Conservation (phyloP, 2,888 invertebrate species). For the Alsophila aescularia region DNA sequence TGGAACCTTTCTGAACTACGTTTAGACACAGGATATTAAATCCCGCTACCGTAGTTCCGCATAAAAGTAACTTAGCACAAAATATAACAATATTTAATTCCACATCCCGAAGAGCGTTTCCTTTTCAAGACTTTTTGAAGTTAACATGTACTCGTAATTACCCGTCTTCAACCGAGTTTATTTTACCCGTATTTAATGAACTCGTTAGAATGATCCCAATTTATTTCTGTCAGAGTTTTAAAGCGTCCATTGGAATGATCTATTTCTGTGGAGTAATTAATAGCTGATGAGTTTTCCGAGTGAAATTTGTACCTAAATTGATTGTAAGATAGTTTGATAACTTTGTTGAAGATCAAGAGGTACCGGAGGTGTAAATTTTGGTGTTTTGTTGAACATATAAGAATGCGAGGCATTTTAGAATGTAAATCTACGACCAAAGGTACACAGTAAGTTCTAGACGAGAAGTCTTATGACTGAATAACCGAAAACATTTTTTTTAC, state of each 20-base stretch:
- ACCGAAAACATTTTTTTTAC: too few relatives aligned
- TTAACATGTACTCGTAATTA: conserved; percentile 16
- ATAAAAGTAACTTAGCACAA: not conserved
- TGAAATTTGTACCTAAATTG: not conserved
- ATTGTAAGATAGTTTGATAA: not conserved
- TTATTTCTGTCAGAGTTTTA: conserved; percentile 16
- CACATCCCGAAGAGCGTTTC: conserved; percentile 1
- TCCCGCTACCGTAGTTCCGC: not conserved
- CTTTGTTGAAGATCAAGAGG: too few relatives aligned
- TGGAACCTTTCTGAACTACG: not conserved
- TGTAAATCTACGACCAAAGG: too few relatives aligned
- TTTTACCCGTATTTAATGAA: conserved; percentile 17
- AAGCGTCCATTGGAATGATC: conserved; percentile 5
- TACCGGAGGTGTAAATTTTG: too few relatives aligned
- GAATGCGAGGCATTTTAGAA: too few relatives aligned
- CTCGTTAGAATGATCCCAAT: conserved; percentile 25
- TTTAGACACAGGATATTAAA: not conserved
- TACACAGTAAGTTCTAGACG: too few relatives aligned
- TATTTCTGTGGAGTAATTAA: conserved; percentile 13
- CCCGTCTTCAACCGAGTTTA: conserved; percentile 1
- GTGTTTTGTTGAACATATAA: too few relatives aligned
- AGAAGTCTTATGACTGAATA: too few relatives aligned
- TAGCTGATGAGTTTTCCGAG: not conserved
- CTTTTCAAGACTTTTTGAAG: not conserved
- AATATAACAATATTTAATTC: conserved; percentile 4